Percentiles rank a stretch among this genome's conserved stretches.
phyloP scores from a whole-genome alignment of 2,113 vertebrate species.

The Heterotis niloticus region DNA sequence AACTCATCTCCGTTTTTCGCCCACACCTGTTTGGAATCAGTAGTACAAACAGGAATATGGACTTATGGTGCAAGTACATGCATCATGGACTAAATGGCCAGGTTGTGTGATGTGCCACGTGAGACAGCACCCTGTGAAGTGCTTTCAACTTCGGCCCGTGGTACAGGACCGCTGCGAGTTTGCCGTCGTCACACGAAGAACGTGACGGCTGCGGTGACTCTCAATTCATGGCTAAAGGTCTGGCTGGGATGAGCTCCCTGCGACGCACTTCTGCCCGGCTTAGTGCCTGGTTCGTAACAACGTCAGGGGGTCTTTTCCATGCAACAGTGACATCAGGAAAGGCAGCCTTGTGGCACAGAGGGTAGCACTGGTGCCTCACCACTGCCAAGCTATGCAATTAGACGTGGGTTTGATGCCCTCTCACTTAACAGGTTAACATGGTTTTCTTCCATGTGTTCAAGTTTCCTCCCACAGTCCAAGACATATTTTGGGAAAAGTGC shows the following conservation, averaged over 20 bases:
- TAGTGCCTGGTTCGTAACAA: constrained; percentile 45
- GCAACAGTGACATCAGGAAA: not conserved
- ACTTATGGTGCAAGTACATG: constrained; percentile 33
- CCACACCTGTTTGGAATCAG: not conserved
- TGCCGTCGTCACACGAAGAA: constrained; percentile 32
- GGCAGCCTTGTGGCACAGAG: not conserved
- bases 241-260: not conserved
- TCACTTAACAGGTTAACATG: too few species aligned
- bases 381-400: too few species aligned
- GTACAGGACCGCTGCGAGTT: constrained; percentile 34
- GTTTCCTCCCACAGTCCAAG: too few species aligned
- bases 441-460: too few species aligned
- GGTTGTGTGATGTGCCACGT: constrained; percentile 5
- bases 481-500: too few species aligned
- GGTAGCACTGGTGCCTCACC: not conserved
- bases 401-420: too few species aligned
- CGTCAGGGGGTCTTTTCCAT: not conserved
- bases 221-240: constrained; percentile 32
- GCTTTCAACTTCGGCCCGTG: constrained; percentile 49
- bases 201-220: not conserved
- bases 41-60: constrained; percentile 59
- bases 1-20: not conserved
- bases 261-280: constrained; percentile 36
- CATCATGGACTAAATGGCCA: constrained; percentile 34
- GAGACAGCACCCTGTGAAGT: constrained; percentile 37